These are phyloP conservation scores for Gonioctena quinquepunctata DNA, from an alignment of 1,140 invertebrate genomes.

Conservation along the genomic window DNA sequence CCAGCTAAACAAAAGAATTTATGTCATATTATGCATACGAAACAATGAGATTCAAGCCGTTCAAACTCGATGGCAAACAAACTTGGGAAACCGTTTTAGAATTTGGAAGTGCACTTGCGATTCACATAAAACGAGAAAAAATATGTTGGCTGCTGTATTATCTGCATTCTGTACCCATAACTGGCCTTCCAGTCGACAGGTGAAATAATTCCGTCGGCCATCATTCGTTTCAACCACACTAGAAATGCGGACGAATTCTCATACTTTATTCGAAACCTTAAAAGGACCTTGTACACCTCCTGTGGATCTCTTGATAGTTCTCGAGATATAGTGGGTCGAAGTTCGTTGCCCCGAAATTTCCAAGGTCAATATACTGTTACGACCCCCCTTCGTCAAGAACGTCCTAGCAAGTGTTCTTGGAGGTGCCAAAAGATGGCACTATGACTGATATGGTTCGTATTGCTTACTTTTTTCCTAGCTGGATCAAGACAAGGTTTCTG, in stretches of 20 bases:
- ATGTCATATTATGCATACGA: conserved; percentile 28
- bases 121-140: neutral
- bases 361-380: too few species aligned
- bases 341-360: too few species aligned
- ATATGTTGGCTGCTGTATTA: neutral
- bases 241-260: neutral
- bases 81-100: neutral
- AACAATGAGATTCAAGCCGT: conserved; percentile 4
- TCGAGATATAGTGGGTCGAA: too few species aligned
- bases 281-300: too few species aligned
- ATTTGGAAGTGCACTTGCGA: conserved; percentile 3
- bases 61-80: conserved; percentile 7
- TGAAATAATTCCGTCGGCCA: neutral
- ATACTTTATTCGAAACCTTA: neutral
- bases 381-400: too few species aligned
- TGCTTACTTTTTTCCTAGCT: too few species aligned
- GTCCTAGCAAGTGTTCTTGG: too few species aligned
- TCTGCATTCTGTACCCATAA: neutral
- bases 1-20: conserved; percentile 42
- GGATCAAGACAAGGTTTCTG: too few species aligned
- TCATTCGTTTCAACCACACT: neutral
- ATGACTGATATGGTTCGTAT: too few species aligned
- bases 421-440: too few species aligned
- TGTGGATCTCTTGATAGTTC: too few species aligned
- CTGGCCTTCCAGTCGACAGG: neutral